These are phyloP conservation scores for Scortum barcoo DNA, from an alignment of 2,113 vertebrate genomes.

Conservation along the genomic window DNA sequence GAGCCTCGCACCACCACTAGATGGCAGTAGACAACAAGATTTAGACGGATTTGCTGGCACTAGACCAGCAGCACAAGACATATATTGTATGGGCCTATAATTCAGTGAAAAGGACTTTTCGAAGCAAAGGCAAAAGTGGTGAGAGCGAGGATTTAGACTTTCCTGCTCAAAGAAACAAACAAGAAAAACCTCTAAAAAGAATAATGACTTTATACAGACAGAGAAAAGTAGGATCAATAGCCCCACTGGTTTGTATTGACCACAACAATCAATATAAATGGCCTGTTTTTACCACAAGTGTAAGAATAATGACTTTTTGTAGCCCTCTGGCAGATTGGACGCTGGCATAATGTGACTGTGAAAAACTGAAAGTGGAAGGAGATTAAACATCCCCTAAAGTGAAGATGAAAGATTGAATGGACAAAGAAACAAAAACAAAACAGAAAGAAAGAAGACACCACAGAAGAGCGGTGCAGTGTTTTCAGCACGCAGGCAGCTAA, in stretches of 20 bases:
- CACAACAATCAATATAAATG: conserved; percentile 77
- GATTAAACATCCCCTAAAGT: conserved; percentile 61
- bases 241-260: conserved; percentile 75
- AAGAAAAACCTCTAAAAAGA: conserved; percentile 45
- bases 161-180: conserved; percentile 21
- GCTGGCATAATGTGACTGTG: conserved; percentile 62
- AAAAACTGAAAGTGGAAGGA: conserved; percentile 62
- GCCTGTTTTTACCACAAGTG: conserved; percentile 70
- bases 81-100: conserved; percentile 11
- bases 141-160: conserved; percentile 48
- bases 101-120: conserved; percentile 28
- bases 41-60: neutral
- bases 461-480: neutral
- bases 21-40: conserved; percentile 73
- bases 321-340: conserved; percentile 63
- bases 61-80: neutral
- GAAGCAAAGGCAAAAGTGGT: conserved; percentile 41
- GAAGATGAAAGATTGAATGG: conserved; percentile 51
- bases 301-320: conserved; percentile 75
- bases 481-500: conserved; percentile 27
- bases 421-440: no score
- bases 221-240: conserved; percentile 70
- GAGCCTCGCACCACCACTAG: conserved; percentile 58
- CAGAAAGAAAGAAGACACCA: no score
- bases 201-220: conserved; percentile 58